A percentile compares a stretch with the other conserved stretches of the same genome.
These are phyloP conservation scores for Gavialis gangeticus DNA, from an alignment of 2,113 vertebrate genomes.

Conservation along the genomic window DNA sequence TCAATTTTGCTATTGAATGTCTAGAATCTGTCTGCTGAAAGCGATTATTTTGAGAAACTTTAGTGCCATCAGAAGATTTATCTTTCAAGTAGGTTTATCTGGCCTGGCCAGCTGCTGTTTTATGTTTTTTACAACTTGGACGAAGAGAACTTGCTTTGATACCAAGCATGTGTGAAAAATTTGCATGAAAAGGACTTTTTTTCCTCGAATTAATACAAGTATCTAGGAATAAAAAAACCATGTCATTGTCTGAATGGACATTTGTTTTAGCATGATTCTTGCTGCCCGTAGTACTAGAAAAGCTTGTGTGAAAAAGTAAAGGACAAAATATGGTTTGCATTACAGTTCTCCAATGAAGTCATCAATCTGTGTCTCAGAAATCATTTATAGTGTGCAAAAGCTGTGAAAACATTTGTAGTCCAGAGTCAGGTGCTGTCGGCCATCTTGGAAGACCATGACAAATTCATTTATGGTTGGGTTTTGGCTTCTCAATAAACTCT, in stretches of 20 bases:
- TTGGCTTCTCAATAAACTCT: constrained; percentile 54
- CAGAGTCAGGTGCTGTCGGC: constrained; percentile 59
- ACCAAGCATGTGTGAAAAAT: constrained; percentile 58
- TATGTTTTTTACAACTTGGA: constrained; percentile 52
- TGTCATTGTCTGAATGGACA: constrained; percentile 24
- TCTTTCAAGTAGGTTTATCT: constrained; percentile 56
- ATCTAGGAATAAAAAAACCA: not conserved
- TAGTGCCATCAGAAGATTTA: constrained; percentile 41
- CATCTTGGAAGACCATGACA: constrained; percentile 61
- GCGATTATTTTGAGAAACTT: constrained; percentile 30
- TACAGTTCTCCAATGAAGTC: constrained; percentile 68
- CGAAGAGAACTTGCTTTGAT: constrained; percentile 54
- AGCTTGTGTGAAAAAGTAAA: constrained; percentile 34
- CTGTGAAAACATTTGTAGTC: constrained; percentile 68
- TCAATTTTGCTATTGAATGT: constrained; percentile 35
- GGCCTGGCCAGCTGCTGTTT: constrained; percentile 61
- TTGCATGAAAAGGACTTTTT: constrained; percentile 46
- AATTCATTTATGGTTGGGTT: constrained; percentile 57
- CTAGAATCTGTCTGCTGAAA: constrained; percentile 39
- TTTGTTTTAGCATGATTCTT: constrained; percentile 46
- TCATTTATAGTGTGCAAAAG: constrained; percentile 65
- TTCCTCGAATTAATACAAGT: constrained; percentile 15
- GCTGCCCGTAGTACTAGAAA: constrained; percentile 32
- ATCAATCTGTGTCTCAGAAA: constrained; percentile 62
- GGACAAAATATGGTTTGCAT: constrained; percentile 68